phyloP scores from a whole-genome alignment of 2,888 invertebrate genomes.

The Adelognathus sp. region DNA sequence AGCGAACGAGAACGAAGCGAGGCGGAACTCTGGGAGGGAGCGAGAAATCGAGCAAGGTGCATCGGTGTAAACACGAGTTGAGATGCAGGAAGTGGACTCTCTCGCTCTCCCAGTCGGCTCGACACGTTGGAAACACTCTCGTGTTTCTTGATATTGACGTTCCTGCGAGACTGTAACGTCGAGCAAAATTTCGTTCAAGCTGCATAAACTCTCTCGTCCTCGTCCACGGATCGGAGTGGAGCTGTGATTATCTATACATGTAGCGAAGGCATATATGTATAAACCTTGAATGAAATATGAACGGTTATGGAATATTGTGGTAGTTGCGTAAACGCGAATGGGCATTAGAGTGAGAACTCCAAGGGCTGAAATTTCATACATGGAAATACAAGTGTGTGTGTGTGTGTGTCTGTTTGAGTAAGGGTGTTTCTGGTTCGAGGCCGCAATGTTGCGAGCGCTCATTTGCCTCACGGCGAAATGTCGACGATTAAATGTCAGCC shows the following conservation, averaged over 20 bases:
- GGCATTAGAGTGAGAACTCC: neutral
- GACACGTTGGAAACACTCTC: neutral
- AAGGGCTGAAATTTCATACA: neutral
- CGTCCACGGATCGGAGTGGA: neutral
- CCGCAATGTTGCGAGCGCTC: slow-evolving; percentile 54
- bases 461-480: slow-evolving; percentile 67
- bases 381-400: neutral
- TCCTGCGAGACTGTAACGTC: neutral
- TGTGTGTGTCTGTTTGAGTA: neutral
- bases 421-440: slow-evolving; percentile 5
- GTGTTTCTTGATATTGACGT: slow-evolving; percentile 26
- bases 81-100: slow-evolving; percentile 1
- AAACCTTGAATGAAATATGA: slow-evolving; percentile 36
- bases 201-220: slow-evolving; percentile 5
- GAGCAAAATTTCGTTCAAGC: neutral
- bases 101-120: neutral
- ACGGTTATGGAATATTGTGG: slow-evolving; percentile 22
- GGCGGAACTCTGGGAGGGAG: neutral
- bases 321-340: slow-evolving; percentile 9
- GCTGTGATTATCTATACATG: too few species aligned
- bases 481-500: slow-evolving; percentile 71
- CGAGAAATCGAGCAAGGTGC: neutral
- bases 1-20: neutral
- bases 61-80: neutral
- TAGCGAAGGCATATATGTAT: slow-evolving; percentile 9